Conservation (phyloP, 2,797 vertebrate genomes). For the Sebastes diaconus region DNA sequence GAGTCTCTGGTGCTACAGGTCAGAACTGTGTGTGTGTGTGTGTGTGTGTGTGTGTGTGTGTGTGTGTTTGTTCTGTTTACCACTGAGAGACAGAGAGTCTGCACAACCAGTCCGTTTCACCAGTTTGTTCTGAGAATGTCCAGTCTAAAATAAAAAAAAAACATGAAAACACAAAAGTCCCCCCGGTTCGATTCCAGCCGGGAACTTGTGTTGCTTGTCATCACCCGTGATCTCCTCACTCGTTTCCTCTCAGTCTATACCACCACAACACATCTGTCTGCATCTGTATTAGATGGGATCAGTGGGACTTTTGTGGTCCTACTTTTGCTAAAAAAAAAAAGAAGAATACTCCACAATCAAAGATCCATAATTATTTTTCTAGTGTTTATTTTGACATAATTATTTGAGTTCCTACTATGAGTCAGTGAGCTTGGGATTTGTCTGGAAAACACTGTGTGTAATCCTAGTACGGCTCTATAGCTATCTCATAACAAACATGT, state of each 20-base stretch:
- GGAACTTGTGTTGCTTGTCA: neutral
- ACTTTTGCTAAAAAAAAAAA: neutral
- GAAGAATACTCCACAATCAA: neutral
- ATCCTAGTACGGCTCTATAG: slow-evolving; percentile 1
- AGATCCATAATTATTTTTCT: neutral
- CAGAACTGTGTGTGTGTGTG: slow-evolving; percentile 31
- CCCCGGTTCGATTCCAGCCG: neutral
- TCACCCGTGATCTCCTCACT: neutral
- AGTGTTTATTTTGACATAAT: slow-evolving; percentile 4
- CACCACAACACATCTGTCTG: neutral
- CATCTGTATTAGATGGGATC: neutral
- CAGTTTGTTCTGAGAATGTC: neutral
- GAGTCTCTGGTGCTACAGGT: slow-evolving; percentile 98
- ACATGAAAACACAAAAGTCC: neutral
- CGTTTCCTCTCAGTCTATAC: neutral
- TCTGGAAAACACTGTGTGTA: slow-evolving; percentile 16
- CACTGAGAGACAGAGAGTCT: neutral
- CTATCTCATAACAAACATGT: slow-evolving; percentile 59
- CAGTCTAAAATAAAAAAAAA: neutral
- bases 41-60: neutral
- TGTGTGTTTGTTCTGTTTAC: neutral
- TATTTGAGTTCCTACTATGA: neutral
- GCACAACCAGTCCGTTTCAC: neutral
- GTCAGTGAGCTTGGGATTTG: neutral
- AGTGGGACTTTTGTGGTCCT: neutral